Evolutionary conservation across 2,888 invertebrate species (phyloP).

Genomic region (Drosophila macrothrix): DNA sequence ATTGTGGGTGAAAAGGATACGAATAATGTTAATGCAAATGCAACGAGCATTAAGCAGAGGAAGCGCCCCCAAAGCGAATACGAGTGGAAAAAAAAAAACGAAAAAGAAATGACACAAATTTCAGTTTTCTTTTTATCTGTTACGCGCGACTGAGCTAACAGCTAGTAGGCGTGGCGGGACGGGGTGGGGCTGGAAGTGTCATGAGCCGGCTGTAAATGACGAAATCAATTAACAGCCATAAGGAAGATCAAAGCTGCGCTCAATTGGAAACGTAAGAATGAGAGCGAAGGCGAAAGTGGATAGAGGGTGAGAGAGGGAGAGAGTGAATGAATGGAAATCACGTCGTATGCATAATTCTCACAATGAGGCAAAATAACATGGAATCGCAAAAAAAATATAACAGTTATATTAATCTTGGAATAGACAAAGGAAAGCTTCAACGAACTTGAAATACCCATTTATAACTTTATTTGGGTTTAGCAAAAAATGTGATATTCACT

Average conservation of each 20-base stretch:
- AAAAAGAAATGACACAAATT: slow-evolving; percentile 36
- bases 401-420: slow-evolving; percentile 30
- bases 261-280: slow-evolving; percentile 46
- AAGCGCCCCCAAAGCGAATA: slow-evolving; percentile 26
- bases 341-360: slow-evolving; percentile 59
- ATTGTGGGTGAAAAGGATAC: slow-evolving; percentile 43
- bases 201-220: slow-evolving; percentile 20
- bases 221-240: slow-evolving; percentile 60
- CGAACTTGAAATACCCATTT: slow-evolving; percentile 20
- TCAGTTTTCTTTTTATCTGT: slow-evolving; percentile 38
- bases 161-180: not conserved
- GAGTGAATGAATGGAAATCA: slow-evolving; percentile 36
- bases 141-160: slow-evolving; percentile 38
- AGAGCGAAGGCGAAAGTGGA: slow-evolving; percentile 4
- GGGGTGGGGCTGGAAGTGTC: slow-evolving; percentile 21
- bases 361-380: slow-evolving; percentile 28
- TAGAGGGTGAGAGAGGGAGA: not conserved
- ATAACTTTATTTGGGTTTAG: not conserved
- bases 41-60: slow-evolving; percentile 23
- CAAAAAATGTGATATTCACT: not conserved
- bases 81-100: slow-evolving; percentile 6
- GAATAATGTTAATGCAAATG: slow-evolving; percentile 44
- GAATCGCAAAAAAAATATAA: slow-evolving; percentile 13
- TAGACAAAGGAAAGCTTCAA: slow-evolving; percentile 6
- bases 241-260: slow-evolving; percentile 60